Evolutionary conservation across 1,140 invertebrate genomes (phyloP), one percentile per base, ranked within the genome.

Genomic region (Bicyclus anynana): DNA sequence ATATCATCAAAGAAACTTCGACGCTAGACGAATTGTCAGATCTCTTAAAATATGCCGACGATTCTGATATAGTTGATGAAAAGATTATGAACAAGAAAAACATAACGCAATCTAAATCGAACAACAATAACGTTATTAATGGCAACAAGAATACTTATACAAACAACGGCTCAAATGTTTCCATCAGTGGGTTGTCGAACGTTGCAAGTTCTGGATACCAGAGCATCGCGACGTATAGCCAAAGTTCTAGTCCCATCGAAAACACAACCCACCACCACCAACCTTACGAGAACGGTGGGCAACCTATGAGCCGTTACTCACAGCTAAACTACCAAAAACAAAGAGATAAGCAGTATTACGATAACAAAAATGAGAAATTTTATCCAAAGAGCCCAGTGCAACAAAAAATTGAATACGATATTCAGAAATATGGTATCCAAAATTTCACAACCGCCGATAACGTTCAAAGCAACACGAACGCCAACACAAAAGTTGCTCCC

Each of bases 141-240:
- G 86, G 84, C 44, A 89, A 85, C 53, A 87, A 86, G 67, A 68
- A 74, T 13, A 82, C 89, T 46, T 90, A 91, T 49, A 89, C 91
- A 35, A 92, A 91, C 29, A 93, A 93, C 68, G 93, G 93, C 27
- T 94, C 93, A 42, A 93, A 94, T 69, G 91, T 92, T 2, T 95
- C 94, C 1, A 95, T 97, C 53, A 94, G 95, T 57, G 94, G 95
- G 53, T 76, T 95, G 27, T 95, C 94, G 14, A 95, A 94, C 58
- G 94, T 95, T 51, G 95, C 94, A 1, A 96, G 95, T 17, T 97
- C 95, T 1, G 96, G 96, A 1, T 97, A 97, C 77, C 96, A 97
- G 84, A 97, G 95, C 68, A 96, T 97, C 72, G 94, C 95, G 3
- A 95, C 95, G 5, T 96, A 96, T 78, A 97, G 95, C 72, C 95